Base-by-base conservation (phyloP, 1,140 invertebrate species). In the Meloidogyne hapla region DNA sequence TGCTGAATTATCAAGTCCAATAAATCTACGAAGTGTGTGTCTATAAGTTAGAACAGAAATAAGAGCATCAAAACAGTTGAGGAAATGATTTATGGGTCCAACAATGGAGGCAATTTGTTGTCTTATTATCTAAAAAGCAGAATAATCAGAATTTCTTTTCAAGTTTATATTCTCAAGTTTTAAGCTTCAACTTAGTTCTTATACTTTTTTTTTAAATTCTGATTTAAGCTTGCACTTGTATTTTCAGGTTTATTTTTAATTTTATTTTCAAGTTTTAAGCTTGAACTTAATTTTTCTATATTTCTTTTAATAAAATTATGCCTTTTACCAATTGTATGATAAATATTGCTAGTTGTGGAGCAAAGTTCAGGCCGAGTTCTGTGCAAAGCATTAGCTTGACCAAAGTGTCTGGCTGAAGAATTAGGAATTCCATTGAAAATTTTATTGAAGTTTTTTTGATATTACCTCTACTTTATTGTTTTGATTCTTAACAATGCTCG, bases 321-420 rank as follows among this genome's bases (percentile, higher is more conserved):
- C 1, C n/a, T n/a, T 33, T 56, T 56, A 56, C 48, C 48, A 56
- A n/a, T 67, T 67, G 65, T 33, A 67, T 67, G 6, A 67, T 67
- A n/a, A 67, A 42, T n/a, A 67, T 42, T 21, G 40, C 8, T n/a
- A 67, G 65, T 67, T 67, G 65, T 18, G 65, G 65, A 5, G n/a
- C 18, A 8, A 67, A 67, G n/a, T 67, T 67, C 18, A 67, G 8
- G 8, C 15, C n/a, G 0, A 67, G 3, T 42, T 67, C 65, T 4
- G 65, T 67, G n/a, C 65, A 67, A 67, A 67, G 28, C 65, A 67
- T 67, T 42, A 67, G 9, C 5, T n/a, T 5, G 5, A 67, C 65
- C 5, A 67, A n/a, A n/a, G 65, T 21, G 6, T 67, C 40, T 8
- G 65, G 28, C 65, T 67, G 6, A 18, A 66, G 12, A n/a, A n/a